phyloP scores from a whole-genome alignment of 2,888 invertebrate species.

The Melipona beecheii region DNA sequence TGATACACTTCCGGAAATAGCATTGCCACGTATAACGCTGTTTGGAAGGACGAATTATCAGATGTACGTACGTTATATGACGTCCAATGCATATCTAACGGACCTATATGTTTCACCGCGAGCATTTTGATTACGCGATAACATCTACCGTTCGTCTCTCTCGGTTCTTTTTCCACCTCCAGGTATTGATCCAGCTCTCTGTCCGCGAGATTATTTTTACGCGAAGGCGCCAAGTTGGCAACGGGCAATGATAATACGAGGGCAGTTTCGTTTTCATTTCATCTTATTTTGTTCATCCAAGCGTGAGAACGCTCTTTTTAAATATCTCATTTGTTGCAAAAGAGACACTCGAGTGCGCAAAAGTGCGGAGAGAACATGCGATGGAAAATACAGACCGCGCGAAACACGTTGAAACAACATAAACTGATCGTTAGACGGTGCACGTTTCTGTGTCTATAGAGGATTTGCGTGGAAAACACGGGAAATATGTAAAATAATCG shows the following conservation, averaged over 20 bases:
- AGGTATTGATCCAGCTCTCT: constrained; percentile 31
- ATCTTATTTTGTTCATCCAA: no score
- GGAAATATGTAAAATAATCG: not conserved
- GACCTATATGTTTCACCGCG: constrained; percentile 14
- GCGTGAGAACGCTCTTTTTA: not conserved
- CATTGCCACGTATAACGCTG: not conserved
- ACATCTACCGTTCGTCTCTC: constrained; percentile 27
- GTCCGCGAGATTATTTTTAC: constrained; percentile 1
- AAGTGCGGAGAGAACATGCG: not conserved
- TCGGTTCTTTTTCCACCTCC: constrained; percentile 10
- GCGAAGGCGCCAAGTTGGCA: not conserved
- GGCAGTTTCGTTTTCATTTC: not conserved
- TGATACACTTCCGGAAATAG: constrained; percentile 15
- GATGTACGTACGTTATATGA: not conserved
- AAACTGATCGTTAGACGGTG: not conserved
- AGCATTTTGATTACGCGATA: constrained; percentile 23
- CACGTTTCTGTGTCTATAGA: not conserved
- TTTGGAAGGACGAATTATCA: constrained; percentile 21
- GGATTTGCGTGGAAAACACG: not conserved
- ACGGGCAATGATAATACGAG: not conserved
- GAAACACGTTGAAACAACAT: not conserved
- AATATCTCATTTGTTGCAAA: not conserved
- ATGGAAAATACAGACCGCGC: not conserved
- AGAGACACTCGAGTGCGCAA: not conserved
- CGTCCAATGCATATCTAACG: constrained; percentile 33